Evolutionary conservation across 2,113 vertebrate species (phyloP), one percentile per base, ranked within the genome.

Genomic region (Rhadina sibilatrix): DNA sequence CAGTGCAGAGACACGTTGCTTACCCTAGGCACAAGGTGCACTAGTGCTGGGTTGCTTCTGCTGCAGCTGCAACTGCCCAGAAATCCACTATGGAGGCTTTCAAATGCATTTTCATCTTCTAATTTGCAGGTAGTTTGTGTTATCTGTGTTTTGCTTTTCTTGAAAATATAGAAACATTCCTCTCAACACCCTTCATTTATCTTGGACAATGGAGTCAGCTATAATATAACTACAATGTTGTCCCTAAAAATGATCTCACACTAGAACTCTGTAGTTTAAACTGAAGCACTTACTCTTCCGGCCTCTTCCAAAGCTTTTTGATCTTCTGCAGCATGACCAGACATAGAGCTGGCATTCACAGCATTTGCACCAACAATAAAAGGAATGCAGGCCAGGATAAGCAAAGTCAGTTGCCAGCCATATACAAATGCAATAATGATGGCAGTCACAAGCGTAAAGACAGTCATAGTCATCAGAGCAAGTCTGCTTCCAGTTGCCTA

Each of bases 341-440:
- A 76, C 85, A 94, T 93, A 68, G 98, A 96, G 77, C 89, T 96
- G 84, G 96, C 88, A 74, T 95, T 96, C 80, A 98, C 96, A 38
- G 96, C 69, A 53, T 97, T 97, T 94, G 98, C 87, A 96, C 92
- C 97, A 82, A 97, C 92, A 95, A 98, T 66, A 46, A 98, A 97
- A 89, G 91, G 98, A 92, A 98, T 31, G 57, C 96, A 97, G 74
- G 97, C 97, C 93, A 98, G 96, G 87, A 98, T 96, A 85, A 98
- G 94, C 92, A 98, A 95, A 72, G 95, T 96, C 79, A 98, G 89
- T 84, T 98, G 98, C 98, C 98, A 99, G 89, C 92, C 84, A 40
- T 96, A 96, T 54, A 96, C 94, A 94, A 98, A 98, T 90, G 97
- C 96, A 93, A 98, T 93, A 64, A 97, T 44, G 87, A 98, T 57